Conservation (phyloP, 2,113 vertebrate species). For the Crotalus viridis region DNA sequence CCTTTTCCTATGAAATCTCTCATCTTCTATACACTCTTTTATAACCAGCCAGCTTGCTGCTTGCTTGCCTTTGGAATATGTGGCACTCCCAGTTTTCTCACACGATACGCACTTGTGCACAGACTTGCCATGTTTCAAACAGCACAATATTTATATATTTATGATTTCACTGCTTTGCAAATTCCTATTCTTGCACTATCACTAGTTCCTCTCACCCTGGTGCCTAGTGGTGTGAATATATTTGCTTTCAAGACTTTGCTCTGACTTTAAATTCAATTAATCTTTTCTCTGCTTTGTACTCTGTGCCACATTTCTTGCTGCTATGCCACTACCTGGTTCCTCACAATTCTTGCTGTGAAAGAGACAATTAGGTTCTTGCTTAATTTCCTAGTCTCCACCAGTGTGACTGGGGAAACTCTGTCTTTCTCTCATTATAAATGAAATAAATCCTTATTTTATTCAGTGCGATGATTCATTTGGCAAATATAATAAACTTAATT, state of each 20-base stretch:
- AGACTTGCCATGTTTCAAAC: constrained; percentile 40
- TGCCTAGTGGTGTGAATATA: constrained; percentile 37
- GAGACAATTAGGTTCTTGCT: constrained; percentile 39
- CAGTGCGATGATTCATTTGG: not conserved
- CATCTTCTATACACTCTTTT: constrained; percentile 36
- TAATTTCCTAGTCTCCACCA: constrained; percentile 39
- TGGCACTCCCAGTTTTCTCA: constrained; percentile 34
- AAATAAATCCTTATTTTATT: constrained; percentile 1
- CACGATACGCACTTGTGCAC: constrained; percentile 22
- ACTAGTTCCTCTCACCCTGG: constrained; percentile 22
- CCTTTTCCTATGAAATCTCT: constrained; percentile 40
- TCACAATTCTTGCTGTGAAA: constrained; percentile 44
- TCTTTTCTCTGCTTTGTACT: constrained; percentile 48
- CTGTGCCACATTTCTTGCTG: constrained; percentile 48
- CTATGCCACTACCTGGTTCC: constrained; percentile 40
- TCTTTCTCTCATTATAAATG: constrained; percentile 14
- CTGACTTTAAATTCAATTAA: constrained; percentile 41
- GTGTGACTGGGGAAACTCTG: constrained; percentile 22
- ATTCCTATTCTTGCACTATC: constrained; percentile 37
- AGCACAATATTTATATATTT: constrained; percentile 44
- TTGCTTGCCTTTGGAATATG: constrained; percentile 41
- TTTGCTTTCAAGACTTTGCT: constrained; percentile 38
- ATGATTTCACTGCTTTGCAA: constrained; percentile 50
- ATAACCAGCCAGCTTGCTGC: constrained; percentile 26
- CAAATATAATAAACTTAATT: constrained; percentile 10